A percentile compares a stretch with the other conserved stretches of the same genome.
Conservation (phyloP, 2,113 vertebrate species). For the Haemorhous mexicanus region DNA sequence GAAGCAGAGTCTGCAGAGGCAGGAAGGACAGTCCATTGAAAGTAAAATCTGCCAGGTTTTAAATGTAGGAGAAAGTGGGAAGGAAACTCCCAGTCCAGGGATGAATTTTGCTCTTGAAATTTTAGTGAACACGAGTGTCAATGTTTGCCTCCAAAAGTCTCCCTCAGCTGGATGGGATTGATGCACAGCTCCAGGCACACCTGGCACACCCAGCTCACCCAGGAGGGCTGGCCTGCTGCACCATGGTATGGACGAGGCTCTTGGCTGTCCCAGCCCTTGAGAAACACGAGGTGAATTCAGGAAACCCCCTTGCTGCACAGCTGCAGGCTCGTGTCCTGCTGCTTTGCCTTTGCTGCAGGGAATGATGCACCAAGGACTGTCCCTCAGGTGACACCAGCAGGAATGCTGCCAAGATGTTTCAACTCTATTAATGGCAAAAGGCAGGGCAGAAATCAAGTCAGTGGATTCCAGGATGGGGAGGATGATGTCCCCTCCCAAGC, state of each 20-base stretch:
- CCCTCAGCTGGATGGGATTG: neutral
- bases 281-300: neutral
- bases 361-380: neutral
- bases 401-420: neutral
- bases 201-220: neutral
- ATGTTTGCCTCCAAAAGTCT: neutral
- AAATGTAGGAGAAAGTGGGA: neutral
- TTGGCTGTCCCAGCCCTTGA: neutral
- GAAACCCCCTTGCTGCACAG: neutral
- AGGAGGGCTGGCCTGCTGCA: neutral
- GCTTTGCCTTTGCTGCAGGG: neutral
- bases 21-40: neutral
- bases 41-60: neutral
- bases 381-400: neutral
- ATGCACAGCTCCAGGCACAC: neutral
- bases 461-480: neutral
- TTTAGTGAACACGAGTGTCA: neutral
- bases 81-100: neutral
- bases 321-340: neutral
- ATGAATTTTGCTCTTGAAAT: neutral
- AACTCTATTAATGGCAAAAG: neutral
- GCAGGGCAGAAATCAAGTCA: neutral
- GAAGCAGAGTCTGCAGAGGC: neutral
- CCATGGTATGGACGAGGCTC: fast-evolving
- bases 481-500: neutral